Percentiles rank a stretch among this genome's conserved stretches.
These are phyloP conservation scores for Drosophila mayaguana DNA, from an alignment of 2,888 invertebrate species.

Conservation along the genomic window DNA sequence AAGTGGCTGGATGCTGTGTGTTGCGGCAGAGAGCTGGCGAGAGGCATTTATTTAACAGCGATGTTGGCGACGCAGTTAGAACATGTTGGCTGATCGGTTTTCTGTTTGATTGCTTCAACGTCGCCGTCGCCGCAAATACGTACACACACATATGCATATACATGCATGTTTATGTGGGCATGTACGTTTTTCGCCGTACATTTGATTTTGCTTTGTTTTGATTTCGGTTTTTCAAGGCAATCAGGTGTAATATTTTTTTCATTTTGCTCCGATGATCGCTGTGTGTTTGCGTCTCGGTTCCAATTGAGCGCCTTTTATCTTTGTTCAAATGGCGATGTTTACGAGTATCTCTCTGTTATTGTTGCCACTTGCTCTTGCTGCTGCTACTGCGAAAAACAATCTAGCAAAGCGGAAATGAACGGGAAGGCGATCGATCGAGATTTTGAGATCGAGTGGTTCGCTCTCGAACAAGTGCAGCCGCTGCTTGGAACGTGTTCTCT, in stretches of 20 bases:
- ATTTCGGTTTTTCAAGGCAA: slow-evolving; percentile 75
- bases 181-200: slow-evolving; percentile 52
- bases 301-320: slow-evolving; percentile 72
- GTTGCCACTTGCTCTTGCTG: slow-evolving; percentile 20
- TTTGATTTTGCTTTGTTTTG: slow-evolving; percentile 71
- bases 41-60: slow-evolving; percentile 35
- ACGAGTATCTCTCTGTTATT: slow-evolving; percentile 42
- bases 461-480: slow-evolving; percentile 69
- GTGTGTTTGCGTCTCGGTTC: slow-evolving; percentile 54
- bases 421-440: slow-evolving; percentile 36
- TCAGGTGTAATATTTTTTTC: slow-evolving; percentile 74
- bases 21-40: slow-evolving; percentile 28
- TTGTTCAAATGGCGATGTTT: slow-evolving; percentile 40
- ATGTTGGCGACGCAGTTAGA: slow-evolving; percentile 62
- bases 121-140: slow-evolving; percentile 45
- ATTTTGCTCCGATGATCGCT: slow-evolving; percentile 40
- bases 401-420: slow-evolving; percentile 75
- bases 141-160: neutral
- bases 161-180: no score
- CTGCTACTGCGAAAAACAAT: slow-evolving; percentile 44
- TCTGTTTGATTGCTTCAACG: slow-evolving; percentile 58
- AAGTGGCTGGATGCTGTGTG: slow-evolving; percentile 44
- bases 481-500: slow-evolving; percentile 58
- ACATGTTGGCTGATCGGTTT: slow-evolving; percentile 72
- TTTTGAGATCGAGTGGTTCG: slow-evolving; percentile 54